These are phyloP conservation scores for Lepidotrigona ventralis DNA, from an alignment of 1,140 invertebrate species.

Conservation along the genomic window DNA sequence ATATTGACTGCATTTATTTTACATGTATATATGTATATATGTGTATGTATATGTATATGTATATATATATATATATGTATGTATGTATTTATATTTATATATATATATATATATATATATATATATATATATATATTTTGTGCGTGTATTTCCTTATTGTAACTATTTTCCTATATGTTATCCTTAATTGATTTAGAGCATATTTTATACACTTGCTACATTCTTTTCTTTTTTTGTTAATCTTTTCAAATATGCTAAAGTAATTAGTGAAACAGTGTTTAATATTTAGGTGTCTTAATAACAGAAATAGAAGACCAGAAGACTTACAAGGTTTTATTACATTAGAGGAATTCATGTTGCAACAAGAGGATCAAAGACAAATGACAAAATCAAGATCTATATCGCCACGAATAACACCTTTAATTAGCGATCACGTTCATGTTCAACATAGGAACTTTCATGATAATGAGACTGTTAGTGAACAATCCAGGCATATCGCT, in stretches of 20 bases:
- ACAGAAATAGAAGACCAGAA: conserved; percentile 64
- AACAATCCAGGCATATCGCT: conserved; percentile 30
- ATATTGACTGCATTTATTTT: conserved; percentile 41
- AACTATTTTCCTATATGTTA: neutral
- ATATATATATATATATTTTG: conserved; percentile 15
- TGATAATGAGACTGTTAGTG: conserved; percentile 41
- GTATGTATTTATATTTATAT: conserved; percentile 20
- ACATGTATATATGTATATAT: neutral
- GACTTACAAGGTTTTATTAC: conserved; percentile 82
- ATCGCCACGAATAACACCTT: conserved; percentile 58
- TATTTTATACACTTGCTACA: neutral
- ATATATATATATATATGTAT: conserved; percentile 6
- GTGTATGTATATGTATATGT: too few species aligned
- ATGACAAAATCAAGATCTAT: conserved; percentile 48
- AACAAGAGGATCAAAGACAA: conserved; percentile 82
- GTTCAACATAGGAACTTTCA: conserved; percentile 67
- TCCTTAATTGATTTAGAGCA: conserved; percentile 6
- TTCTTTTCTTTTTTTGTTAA: neutral
- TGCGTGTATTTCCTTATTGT: conserved; percentile 34
- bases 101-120: neutral
- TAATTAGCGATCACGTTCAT: conserved; percentile 71
- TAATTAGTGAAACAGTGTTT: conserved; percentile 4
- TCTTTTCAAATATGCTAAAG: neutral
- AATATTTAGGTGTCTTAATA: conserved; percentile 39
- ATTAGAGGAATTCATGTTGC: conserved; percentile 87